Percentiles rank a stretch among this genome's conserved stretches.
phyloP scores from a whole-genome alignment of 2,797 vertebrate genomes.

The Macroramphosus scolopax region DNA sequence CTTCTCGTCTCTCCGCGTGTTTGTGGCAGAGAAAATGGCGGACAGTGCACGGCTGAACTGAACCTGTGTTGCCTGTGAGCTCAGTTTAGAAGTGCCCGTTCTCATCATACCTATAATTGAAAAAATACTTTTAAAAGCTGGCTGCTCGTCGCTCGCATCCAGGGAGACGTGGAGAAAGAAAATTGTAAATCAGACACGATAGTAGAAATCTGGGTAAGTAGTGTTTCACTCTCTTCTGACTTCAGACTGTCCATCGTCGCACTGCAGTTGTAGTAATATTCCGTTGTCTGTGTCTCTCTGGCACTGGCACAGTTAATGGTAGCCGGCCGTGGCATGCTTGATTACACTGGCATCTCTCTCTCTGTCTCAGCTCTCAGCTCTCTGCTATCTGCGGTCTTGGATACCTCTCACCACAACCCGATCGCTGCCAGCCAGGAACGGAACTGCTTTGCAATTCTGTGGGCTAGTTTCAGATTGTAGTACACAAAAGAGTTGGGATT shows the following conservation, averaged over 20 bases:
- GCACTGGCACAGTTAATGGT: conserved; percentile 79
- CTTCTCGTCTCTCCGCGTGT: conserved; percentile 72
- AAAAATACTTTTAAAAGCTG: conserved; percentile 50
- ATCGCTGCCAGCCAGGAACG: conserved; percentile 75
- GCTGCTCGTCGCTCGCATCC: conserved; percentile 79
- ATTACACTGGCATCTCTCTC: conserved; percentile 84
- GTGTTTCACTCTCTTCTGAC: conserved; percentile 62
- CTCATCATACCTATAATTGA: conserved; percentile 78
- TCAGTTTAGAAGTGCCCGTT: conserved; percentile 82
- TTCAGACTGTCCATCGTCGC: conserved; percentile 68
- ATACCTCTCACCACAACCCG: conserved; percentile 79
- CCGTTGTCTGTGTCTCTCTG: conserved; percentile 52
- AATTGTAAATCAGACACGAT: conserved; percentile 45
- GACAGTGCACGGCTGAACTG: conserved; percentile 83
- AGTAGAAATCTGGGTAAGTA: conserved; percentile 75
- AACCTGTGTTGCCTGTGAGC: conserved; percentile 81
- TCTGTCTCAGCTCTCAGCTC: conserved; percentile 58
- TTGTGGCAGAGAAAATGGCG: conserved; percentile 91
- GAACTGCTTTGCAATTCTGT: conserved; percentile 77
- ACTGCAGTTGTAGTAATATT: conserved; percentile 57
- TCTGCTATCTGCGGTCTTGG: conserved; percentile 64
- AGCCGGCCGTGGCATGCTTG: conserved; percentile 82
- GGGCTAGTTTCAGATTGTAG: conserved; percentile 30
- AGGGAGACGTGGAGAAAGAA: conserved; percentile 55
- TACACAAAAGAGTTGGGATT: conserved; percentile 29